phyloP scores from a whole-genome alignment of 1,140 invertebrate species.

The Gonatopus flavifemur region DNA sequence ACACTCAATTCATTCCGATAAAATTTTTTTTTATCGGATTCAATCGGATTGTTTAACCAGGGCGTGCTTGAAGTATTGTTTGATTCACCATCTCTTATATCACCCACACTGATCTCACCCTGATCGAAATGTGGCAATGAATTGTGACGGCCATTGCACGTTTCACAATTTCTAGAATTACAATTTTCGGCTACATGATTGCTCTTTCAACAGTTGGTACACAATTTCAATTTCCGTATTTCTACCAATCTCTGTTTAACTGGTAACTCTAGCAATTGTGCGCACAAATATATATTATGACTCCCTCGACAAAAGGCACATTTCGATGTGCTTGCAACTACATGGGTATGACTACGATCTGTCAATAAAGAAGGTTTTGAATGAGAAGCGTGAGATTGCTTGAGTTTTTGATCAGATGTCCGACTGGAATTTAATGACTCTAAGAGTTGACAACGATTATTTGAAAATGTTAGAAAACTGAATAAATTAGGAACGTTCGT shows the following conservation, averaged over 20 bases:
- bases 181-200: conserved; percentile 7
- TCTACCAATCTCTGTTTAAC: neutral
- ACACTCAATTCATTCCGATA: no score
- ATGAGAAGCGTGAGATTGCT: no score
- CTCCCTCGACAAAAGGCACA: conserved; percentile 9
- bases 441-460: no score
- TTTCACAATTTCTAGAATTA: conserved; percentile 5
- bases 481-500: neutral
- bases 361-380: no score
- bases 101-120: neutral
- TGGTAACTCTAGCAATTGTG: conserved; percentile 10
- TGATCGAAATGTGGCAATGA: conserved; percentile 10
- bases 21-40: no score
- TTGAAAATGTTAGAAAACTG: neutral
- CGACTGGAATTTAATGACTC: neutral
- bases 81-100: neutral
- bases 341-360: no score
- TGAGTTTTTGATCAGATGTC: neutral
- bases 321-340: neutral
- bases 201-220: conserved; percentile 19
- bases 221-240: conserved; percentile 3
- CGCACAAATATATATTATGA: conserved; percentile 14
- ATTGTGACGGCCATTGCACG: conserved; percentile 15
- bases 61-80: neutral
- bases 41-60: no score